Conservation (phyloP, 2,888 invertebrate species). For the Cataglyphis albicans region DNA sequence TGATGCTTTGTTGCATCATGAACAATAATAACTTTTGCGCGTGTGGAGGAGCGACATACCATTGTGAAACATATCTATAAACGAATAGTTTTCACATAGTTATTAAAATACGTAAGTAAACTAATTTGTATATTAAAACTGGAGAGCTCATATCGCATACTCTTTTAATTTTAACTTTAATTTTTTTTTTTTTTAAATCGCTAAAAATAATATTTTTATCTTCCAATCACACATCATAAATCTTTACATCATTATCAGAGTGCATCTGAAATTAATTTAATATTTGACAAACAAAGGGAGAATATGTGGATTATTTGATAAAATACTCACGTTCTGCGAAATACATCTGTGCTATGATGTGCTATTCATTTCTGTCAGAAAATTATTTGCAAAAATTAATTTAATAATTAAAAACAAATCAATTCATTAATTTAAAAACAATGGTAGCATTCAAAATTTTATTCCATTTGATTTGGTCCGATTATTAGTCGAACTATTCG, state of each 20-base stretch:
- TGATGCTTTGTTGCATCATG: constrained; percentile 39
- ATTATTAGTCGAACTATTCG: not conserved
- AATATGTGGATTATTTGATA: not conserved
- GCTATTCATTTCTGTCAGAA: too few relatives aligned
- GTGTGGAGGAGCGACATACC: constrained; percentile 29
- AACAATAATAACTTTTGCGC: constrained; percentile 43
- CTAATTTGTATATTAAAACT: too few relatives aligned
- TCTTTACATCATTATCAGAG: not conserved
- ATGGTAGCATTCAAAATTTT: too few relatives aligned
- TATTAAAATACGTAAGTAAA: not conserved
- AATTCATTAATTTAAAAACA: too few relatives aligned
- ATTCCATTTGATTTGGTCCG: not conserved
- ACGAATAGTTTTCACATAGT: not conserved
- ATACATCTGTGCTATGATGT: constrained; percentile 30
- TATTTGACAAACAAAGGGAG: not conserved
- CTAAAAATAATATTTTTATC: not conserved
- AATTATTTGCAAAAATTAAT: too few relatives aligned
- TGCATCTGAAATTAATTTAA: not conserved
- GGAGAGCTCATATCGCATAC: not conserved
- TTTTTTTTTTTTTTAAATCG: not conserved
- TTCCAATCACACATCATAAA: not conserved
- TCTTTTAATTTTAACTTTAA: not conserved
- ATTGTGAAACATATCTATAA: constrained; percentile 37
- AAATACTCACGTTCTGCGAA: constrained; percentile 22
- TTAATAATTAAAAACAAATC: too few relatives aligned